phyloP scores from a whole-genome alignment of 2,888 invertebrate species.

The Deilephila elpenor region DNA sequence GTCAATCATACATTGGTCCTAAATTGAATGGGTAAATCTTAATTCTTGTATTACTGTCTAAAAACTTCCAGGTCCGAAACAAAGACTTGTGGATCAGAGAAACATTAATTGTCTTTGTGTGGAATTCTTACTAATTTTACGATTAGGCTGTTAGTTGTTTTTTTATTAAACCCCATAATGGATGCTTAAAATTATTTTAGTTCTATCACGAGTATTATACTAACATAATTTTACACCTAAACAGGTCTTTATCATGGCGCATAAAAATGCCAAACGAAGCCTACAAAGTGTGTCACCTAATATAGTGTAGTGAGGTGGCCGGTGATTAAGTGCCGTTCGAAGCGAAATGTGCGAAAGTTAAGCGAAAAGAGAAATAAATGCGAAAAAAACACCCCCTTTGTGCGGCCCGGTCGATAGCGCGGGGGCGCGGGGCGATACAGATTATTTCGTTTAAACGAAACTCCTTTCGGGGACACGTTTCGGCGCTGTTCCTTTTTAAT shows the following conservation, averaged over 20 bases:
- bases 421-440: conserved; percentile 12
- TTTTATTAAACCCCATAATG: too few relatives aligned
- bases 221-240: neutral
- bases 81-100: too few relatives aligned
- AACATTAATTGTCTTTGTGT: too few relatives aligned
- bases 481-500: conserved; percentile 23
- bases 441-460: conserved; percentile 25
- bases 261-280: conserved; percentile 18
- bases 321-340: conserved; percentile 24
- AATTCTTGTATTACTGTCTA: too few relatives aligned
- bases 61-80: too few relatives aligned
- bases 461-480: conserved; percentile 20
- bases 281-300: conserved; percentile 15
- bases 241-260: conserved; percentile 3
- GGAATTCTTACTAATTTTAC: too few relatives aligned
- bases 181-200: too few relatives aligned
- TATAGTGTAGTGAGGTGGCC: conserved; percentile 22
- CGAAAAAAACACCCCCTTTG: conserved; percentile 26
- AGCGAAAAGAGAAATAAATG: conserved; percentile 24
- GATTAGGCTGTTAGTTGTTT: too few relatives aligned
- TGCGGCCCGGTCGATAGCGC: conserved; percentile 16
- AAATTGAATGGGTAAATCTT: too few relatives aligned
- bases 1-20: too few relatives aligned
- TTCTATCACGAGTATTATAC: too few relatives aligned
- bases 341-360: conserved; percentile 25